A percentile compares a stretch with the other conserved stretches of the same genome.
These are phyloP conservation scores for Epizoanthus fatuus DNA, from an alignment of 92 coral and sea anemone species.

Conservation along the genomic window DNA sequence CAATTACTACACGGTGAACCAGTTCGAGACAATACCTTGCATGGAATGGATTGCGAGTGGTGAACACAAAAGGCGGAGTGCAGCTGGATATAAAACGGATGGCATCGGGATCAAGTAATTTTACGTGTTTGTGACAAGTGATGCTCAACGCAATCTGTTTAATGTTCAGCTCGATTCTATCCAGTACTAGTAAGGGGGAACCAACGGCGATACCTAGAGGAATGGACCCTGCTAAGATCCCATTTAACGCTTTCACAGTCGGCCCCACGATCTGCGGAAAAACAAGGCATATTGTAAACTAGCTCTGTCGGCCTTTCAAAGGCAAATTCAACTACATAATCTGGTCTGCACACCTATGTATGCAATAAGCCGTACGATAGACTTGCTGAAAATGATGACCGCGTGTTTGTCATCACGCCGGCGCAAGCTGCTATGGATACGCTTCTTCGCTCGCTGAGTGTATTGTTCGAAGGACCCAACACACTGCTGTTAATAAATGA, in stretches of 20 bases:
- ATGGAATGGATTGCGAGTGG: too few species aligned
- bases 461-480: not conserved
- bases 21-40: too few species aligned
- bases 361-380: not conserved
- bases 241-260: not conserved
- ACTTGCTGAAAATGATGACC: not conserved
- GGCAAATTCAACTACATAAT: not conserved
- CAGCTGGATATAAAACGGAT: not conserved
- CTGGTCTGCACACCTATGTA: not conserved
- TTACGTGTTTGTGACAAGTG: too few species aligned
- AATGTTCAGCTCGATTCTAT: too few species aligned
- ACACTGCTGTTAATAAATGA: not conserved
- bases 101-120: too few species aligned
- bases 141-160: too few species aligned
- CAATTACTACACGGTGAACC: too few species aligned
- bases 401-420: not conserved
- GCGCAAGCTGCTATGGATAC: not conserved
- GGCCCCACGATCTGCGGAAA: not conserved
- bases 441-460: not conserved
- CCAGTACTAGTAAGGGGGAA: too few species aligned
- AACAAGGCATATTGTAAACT: not conserved
- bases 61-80: not conserved
- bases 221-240: not conserved
- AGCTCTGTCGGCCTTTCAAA: slow-evolving; percentile 2
- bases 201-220: too few species aligned